Evolutionary conservation across 2,797 vertebrate genomes (phyloP).

Genomic region (Limnodromus scolopaceus): DNA sequence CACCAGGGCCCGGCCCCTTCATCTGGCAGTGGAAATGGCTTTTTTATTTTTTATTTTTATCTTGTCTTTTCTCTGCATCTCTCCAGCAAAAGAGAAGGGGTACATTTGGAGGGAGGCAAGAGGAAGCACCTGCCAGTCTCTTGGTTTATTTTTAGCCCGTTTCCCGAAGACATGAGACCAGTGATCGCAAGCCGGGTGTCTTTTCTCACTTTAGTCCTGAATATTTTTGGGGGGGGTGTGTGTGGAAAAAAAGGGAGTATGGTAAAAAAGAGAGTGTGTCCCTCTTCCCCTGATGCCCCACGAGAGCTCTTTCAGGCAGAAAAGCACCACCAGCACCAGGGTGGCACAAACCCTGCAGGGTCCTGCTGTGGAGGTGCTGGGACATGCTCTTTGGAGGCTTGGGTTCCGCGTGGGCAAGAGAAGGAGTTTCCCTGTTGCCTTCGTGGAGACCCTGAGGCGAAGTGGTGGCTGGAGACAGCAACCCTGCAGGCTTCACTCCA

Average conservation of each 20-base stretch:
- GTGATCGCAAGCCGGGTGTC: fast-evolving
- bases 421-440: fast-evolving
- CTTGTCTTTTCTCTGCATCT: neutral
- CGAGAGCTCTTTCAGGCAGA: neutral
- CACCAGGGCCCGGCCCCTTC: neutral
- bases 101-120: neutral
- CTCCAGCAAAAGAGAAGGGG: neutral
- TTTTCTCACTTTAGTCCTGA: neutral
- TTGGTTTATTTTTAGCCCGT: neutral
- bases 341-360: neutral
- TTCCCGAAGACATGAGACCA: neutral
- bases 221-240: neutral
- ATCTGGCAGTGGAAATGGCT: neutral
- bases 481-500: neutral
- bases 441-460: fast-evolving
- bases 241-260: no score
- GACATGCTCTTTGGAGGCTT: fast-evolving
- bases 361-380: neutral
- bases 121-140: neutral
- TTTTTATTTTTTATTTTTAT: neutral
- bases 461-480: neutral
- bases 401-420: neutral
- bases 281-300: neutral
- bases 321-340: neutral
- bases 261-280: neutral